Evolutionary conservation across 1,140 invertebrate genomes (phyloP), one percentile per base, ranked within the genome.

Genomic region (Aradophagus sp.): DNA sequence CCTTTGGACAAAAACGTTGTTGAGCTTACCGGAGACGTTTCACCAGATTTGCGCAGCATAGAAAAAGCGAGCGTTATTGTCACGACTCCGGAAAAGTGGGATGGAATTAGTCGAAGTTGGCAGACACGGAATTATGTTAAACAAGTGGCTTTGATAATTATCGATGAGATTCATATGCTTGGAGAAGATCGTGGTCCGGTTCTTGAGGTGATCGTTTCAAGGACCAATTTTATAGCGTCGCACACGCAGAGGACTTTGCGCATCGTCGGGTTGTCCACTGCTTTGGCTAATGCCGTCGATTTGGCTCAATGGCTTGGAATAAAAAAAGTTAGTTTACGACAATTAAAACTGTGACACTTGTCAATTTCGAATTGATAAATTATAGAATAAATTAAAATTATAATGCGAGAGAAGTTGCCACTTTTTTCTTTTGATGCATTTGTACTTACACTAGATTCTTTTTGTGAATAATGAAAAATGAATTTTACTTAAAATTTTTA

Each of bases 71-170:
- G 95, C 78, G 91, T 99, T 1, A 99, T 99, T 70, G 95, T 99
- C 0, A 99, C 97, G 1, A 99, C 98, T 0, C 98, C 98, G 0
- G 98, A 99, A 86, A 99, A 99, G 84, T 99, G 98, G 98, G 98
- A 99, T 82, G 97, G 97, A 61, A 95, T 99, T 50, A 98, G 95
- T 82, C 89, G 98, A 68, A 96, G 94, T 56, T 99, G 97, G 97
- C 97, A 99, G 76, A 98, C 94, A 0, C 89, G 98, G 68, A 93
- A 92, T 84, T 99, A 99, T 78, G 97, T 99, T 1, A 92, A 90
- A 58, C 89, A 96, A 76, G 98, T 99, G 0, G 91, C 93, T 0
- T 86, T 99, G 0, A 95, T 99, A 53, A 91, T 99, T 14, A 99
- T 99, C 74, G 98, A 99, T 84, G 98, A 99, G 86, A 99, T 99